Percentiles rank a stretch among this genome's conserved stretches.
Conservation (phyloP, 1,140 invertebrate species). For the Stenopsyche tienmushanensis region DNA sequence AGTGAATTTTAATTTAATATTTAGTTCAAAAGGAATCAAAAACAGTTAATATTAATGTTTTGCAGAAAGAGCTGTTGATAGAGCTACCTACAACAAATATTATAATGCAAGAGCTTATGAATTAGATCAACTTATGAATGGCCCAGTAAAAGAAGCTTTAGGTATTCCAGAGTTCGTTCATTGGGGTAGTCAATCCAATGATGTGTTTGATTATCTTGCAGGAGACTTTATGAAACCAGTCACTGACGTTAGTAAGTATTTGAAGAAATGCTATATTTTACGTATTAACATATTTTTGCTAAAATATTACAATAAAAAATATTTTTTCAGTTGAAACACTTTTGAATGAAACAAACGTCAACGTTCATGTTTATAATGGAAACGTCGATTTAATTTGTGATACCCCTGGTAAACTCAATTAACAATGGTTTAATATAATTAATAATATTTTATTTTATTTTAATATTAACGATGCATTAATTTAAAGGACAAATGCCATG, state of each 20-base stretch:
- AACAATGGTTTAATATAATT: background rate
- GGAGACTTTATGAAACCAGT: slow-evolving; percentile 87
- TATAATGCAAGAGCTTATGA: slow-evolving; percentile 41
- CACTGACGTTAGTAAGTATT: slow-evolving; percentile 60
- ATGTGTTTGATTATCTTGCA: slow-evolving; percentile 64
- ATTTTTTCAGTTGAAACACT: slow-evolving; percentile 44
- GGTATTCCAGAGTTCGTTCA: slow-evolving; percentile 60
- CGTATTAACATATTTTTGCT: slow-evolving; percentile 5
- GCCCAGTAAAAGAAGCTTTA: slow-evolving; percentile 64
- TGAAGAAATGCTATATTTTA: background rate
- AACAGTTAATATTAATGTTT: background rate
- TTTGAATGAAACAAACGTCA: slow-evolving; percentile 44
- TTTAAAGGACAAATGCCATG: slow-evolving; percentile 52
- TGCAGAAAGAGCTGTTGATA: slow-evolving; percentile 32
- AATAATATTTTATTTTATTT: background rate
- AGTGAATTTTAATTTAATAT: background rate
- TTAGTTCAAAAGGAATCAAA: background rate
- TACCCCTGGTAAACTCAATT: slow-evolving; percentile 40
- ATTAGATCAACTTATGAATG: slow-evolving; percentile 67
- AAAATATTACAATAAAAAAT: background rate
- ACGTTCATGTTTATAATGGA: slow-evolving; percentile 46
- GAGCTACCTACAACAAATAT: slow-evolving; percentile 33
- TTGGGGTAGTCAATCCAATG: slow-evolving; percentile 62
- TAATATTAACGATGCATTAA: background rate
- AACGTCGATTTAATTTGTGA: slow-evolving; percentile 46